Evolutionary conservation across 37 sponge, comb jelly and placozoan genomes (phyloP).

Genomic region (Geodia barretti): DNA sequence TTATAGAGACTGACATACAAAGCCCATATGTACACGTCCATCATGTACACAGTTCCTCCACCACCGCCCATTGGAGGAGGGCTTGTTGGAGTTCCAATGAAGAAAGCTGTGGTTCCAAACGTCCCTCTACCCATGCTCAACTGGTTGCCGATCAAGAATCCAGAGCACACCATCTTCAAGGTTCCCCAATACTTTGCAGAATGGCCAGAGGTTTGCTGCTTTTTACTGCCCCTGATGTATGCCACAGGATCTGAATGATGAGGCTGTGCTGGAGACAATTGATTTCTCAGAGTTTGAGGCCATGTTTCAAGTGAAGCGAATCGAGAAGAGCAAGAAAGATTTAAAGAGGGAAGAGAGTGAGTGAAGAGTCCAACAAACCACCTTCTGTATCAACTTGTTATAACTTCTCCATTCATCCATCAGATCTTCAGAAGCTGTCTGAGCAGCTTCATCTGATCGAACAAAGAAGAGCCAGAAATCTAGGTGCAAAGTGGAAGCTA

Average conservation of each 20-base stretch:
- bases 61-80: conserved; percentile 16
- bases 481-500: conserved; percentile 48
- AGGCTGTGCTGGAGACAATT: conserved; percentile 43
- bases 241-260: conserved; percentile 72
- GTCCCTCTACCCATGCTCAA: conserved; percentile 78
- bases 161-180: conserved; percentile 70
- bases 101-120: conserved; percentile 54
- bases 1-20: background rate
- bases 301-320: conserved; percentile 70
- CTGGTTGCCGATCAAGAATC: conserved; percentile 70
- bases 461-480: conserved; percentile 52
- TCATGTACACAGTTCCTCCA: conserved; percentile 29
- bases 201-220: background rate
- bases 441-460: conserved; percentile 57
- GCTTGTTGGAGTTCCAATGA: background rate
- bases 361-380: conserved; percentile 7
- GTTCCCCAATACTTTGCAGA: background rate
- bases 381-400: background rate
- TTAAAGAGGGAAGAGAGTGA: conserved; percentile 27
- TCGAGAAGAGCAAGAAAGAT: conserved; percentile 21
- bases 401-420: background rate
- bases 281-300: conserved; percentile 86
- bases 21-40: background rate
- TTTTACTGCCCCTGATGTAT: background rate
- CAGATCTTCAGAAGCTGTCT: conserved; percentile 16